phyloP scores from a whole-genome alignment of 2,888 invertebrate genomes.

The Callosobruchus maculatus region DNA sequence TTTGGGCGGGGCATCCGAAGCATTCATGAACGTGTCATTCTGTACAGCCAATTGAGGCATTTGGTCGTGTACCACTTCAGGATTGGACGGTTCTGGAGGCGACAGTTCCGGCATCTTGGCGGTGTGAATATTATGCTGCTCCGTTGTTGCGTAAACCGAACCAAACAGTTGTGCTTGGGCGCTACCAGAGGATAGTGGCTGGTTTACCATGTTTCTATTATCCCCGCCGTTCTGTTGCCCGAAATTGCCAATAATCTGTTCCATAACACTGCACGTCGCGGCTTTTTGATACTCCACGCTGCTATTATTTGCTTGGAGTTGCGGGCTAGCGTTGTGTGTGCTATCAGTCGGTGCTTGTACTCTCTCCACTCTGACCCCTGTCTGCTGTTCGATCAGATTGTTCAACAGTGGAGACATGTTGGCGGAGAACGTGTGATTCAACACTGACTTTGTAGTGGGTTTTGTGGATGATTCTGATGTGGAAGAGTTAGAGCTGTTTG shows the following conservation, averaged over 20 bases:
- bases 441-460: not conserved
- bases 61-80: slow-evolving; percentile 23
- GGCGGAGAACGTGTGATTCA: not conserved
- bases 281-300: not conserved
- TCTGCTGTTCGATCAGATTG: not conserved
- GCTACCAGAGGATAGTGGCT: not conserved
- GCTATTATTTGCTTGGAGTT: not conserved
- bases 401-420: slow-evolving; percentile 1
- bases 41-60: slow-evolving; percentile 24
- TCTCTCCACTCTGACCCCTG: not conserved
- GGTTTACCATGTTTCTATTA: not conserved
- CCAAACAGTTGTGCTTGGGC: not conserved
- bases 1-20: not conserved
- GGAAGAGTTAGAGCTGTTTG: not conserved
- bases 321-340: not conserved
- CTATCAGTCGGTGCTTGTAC: not conserved
- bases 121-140: not conserved
- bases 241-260: not conserved
- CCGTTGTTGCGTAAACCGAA: not conserved
- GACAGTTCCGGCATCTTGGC: slow-evolving; percentile 23
- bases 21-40: not conserved
- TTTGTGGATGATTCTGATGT: not conserved
- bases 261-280: not conserved
- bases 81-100: slow-evolving; percentile 17
- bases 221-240: not conserved